Evolutionary conservation across 2,888 invertebrate species (phyloP), one percentile per base, ranked within the genome.

Genomic region (Embidobia sp.): DNA sequence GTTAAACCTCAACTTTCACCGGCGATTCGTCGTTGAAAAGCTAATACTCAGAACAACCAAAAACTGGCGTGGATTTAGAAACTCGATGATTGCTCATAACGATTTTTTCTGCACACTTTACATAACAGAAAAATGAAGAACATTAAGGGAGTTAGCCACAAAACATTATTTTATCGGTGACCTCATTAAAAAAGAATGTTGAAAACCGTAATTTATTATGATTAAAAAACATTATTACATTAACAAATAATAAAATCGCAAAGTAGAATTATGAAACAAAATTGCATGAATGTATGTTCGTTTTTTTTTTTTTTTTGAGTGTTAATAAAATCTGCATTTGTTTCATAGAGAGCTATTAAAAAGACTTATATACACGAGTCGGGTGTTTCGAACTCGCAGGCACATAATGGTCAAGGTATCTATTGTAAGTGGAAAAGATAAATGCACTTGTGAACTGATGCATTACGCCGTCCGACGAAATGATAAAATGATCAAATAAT

Each of bases 401-500:
- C 13, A 11, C 7, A 10, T 49, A 26, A 15, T 22, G 27, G 22
- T 22, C 31, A 26, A 3, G 15, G 33, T 57, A 57, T 64, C 57
- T 59, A 70, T 70, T 76, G 70, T 76, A 48, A 64, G 59, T 70
- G 69, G 26, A 19, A 31, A 53, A 59, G 63, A 57, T 63, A 76
- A 76, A 61, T 67, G 67, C 42, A 55, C 49, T 48, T 42, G 69
- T 35, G 75, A 63, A 63, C 64, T 63, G 69, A 76, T 69, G 76
- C 76, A 76, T 76, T 64, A 57, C 49, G 13, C 19, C 22, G 51
- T 29, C 13, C 57, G 55, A 64, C 46, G 69, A 51, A 64, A 69
- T 64, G 76, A 70, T 64, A 57, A 59, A 70, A 76, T 64, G 64
- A 76, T 70, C 64, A 51, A 70, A 63, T 76, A 70, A 70, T 76